phyloP scores from a whole-genome alignment of 2,113 vertebrate genomes.

The Aegotheles bennettii region DNA sequence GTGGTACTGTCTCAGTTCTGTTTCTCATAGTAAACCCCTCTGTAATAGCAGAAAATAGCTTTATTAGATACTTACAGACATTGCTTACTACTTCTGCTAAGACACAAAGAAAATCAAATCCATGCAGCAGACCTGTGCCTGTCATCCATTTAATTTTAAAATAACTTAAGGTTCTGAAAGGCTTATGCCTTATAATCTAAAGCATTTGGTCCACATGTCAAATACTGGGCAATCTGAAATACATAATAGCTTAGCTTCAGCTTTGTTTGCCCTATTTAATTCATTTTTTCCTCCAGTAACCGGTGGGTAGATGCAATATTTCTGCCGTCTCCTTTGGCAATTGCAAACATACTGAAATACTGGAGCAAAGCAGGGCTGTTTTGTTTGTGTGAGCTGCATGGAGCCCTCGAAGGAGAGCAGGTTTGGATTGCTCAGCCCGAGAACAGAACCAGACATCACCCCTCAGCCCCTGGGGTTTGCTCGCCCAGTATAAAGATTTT shows the following conservation, averaged over 20 bases:
- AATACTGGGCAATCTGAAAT: conserved; percentile 40
- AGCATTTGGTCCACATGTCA: conserved; percentile 52
- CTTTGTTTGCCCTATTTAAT: conserved; percentile 60
- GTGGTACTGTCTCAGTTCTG: background rate
- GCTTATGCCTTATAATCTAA: conserved; percentile 59
- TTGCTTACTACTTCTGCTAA: conserved; percentile 34
- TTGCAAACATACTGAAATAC: background rate
- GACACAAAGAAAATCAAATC: conserved; percentile 44
- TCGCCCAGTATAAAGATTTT: background rate
- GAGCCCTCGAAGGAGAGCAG: background rate
- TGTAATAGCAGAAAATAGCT: conserved; percentile 49
- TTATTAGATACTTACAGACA: conserved; percentile 42
- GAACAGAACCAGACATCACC: background rate
- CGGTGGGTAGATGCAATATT: background rate
- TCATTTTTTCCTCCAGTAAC: background rate
- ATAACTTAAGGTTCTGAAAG: conserved; percentile 61
- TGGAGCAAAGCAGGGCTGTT: background rate
- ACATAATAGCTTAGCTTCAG: conserved; percentile 47
- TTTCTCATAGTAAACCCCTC: conserved; percentile 23
- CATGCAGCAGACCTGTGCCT: conserved; percentile 22
- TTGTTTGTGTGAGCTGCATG: background rate
- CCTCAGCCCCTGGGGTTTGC: background rate
- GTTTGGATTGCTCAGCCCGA: background rate
- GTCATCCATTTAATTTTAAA: conserved; percentile 53
- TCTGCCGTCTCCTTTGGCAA: background rate